Conservation (phyloP, 2,113 vertebrate species). For the Rhea americana region DNA sequence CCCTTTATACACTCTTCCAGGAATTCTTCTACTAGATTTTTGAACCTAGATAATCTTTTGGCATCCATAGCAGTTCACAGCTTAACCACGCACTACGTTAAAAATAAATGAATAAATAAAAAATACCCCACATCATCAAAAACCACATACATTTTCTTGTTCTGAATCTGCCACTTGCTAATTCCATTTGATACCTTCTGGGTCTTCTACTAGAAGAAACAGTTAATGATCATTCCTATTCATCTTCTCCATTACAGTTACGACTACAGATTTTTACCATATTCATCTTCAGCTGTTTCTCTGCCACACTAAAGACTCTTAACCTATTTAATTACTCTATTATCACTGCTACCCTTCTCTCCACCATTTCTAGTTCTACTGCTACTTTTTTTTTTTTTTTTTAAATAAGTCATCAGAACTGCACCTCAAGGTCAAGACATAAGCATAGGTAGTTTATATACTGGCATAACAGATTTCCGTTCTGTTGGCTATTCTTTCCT, state of each 20-base stretch:
- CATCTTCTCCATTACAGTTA: constrained; percentile 12
- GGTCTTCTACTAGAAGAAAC: constrained; percentile 34
- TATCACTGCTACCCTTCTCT: neutral
- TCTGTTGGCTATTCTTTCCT: neutral
- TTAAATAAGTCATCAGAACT: neutral
- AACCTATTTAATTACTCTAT: constrained; percentile 34
- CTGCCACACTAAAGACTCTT: constrained; percentile 1
- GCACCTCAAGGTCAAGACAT: neutral
- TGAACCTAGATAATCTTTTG: neutral
- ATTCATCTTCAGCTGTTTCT: constrained; percentile 7
- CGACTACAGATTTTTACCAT: neutral
- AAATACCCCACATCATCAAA: neutral
- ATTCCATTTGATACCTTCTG: constrained; percentile 40
- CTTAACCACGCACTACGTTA: neutral
- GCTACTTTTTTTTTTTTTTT: neutral
- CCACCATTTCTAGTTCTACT: neutral
- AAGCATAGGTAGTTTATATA: neutral
- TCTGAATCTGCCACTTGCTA: constrained; percentile 17
- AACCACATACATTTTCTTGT: neutral
- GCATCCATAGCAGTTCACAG: neutral
- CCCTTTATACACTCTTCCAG: neutral
- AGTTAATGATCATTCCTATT: constrained; percentile 31
- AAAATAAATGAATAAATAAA: neutral
- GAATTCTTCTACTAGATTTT: neutral
- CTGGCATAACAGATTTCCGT: neutral